Base-by-base conservation (phyloP, 30 jellyfish, hydroid and myxozoan genomes). In the Cassiopea xamachana region DNA sequence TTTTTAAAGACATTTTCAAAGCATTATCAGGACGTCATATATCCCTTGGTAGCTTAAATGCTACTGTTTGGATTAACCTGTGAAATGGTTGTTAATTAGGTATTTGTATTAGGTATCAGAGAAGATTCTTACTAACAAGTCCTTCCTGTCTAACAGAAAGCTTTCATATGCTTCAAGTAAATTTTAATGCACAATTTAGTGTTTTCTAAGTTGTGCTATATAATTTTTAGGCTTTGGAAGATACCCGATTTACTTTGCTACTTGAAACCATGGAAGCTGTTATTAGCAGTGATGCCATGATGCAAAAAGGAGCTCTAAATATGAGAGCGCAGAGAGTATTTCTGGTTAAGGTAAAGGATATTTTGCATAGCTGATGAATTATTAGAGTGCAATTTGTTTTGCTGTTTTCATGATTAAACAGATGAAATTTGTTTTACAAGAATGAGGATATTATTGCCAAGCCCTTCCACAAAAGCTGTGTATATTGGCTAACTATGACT, bases 311-410 rank as follows among this genome's bases (percentile, higher is more conserved):
- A 73, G 84, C 98, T 8, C 89, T 94, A 2, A 94, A 94, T 69
- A 90, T 94, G 98, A 82, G 98, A 77, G 91, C 98, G 17, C 98
- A 94, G 80, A 94, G 91, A 83, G 92, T 94, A 15, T 94, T 94
- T 67, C 97, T 97, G 6, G 96, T 94, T 70, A 94, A 91, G 98
- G 98, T 94, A 69, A 10, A 1, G 87, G 6, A 55, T n/a, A 0
- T 67, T 17, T 55, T 14, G 19, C 6, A 27, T 44, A 4, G 39
- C 7, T 4, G 58, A 48, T 39, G 49, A 16, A 16, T 46, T 55
- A 55, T 6, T 6, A 55, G 64, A 3, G 7, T 55, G 64, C 64
- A 3, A 55, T 51, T 4, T 89, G 10, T 15, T 9, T 82, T 60
- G 5, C 87, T 3, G 17, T 16, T 82, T 48, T 82, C 88, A 68